phyloP scores from a whole-genome alignment of 2,797 vertebrate species.

The Spondyliosoma cantharus region DNA sequence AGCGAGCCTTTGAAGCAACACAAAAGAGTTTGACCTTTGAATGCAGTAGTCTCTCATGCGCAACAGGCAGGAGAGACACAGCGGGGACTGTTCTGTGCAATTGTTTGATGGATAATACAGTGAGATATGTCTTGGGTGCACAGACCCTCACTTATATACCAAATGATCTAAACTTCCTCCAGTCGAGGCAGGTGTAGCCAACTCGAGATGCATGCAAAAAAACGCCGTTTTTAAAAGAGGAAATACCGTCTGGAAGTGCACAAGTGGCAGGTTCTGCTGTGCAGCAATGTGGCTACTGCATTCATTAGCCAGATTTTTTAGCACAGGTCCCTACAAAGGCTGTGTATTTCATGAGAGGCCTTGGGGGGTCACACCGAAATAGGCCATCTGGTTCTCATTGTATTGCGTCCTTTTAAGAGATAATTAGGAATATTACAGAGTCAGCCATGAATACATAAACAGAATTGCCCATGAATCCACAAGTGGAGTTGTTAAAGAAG shows the following conservation, averaged over 20 bases:
- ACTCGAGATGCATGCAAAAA: slow-evolving; percentile 19
- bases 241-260: slow-evolving; percentile 57
- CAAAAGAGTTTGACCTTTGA: slow-evolving; percentile 77
- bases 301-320: slow-evolving; percentile 73
- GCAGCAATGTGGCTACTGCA: slow-evolving; percentile 61
- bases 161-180: slow-evolving; percentile 33
- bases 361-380: slow-evolving; percentile 62
- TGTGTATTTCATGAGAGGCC: slow-evolving; percentile 68
- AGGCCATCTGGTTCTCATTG: slow-evolving; percentile 77
- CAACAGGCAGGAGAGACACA: slow-evolving; percentile 65
- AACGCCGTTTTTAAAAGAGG: slow-evolving; percentile 5
- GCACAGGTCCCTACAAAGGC: slow-evolving; percentile 66
- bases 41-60: slow-evolving; percentile 66
- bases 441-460: slow-evolving; percentile 72
- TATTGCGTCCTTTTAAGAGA: slow-evolving; percentile 68
- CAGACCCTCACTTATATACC: slow-evolving; percentile 35
- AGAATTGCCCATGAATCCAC: slow-evolving; percentile 64
- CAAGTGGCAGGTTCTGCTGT: slow-evolving; percentile 45
- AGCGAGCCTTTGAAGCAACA: slow-evolving; percentile 69
- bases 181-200: slow-evolving; percentile 45
- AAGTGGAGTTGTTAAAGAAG: slow-evolving; percentile 59
- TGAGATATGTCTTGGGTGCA: slow-evolving; percentile 46
- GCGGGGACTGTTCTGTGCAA: slow-evolving; percentile 58
- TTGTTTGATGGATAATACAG: slow-evolving; percentile 59
- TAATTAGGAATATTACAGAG: slow-evolving; percentile 79